Base-by-base conservation (phyloP, 2,797 vertebrate genomes). In the Hoplostethus atlanticus region DNA sequence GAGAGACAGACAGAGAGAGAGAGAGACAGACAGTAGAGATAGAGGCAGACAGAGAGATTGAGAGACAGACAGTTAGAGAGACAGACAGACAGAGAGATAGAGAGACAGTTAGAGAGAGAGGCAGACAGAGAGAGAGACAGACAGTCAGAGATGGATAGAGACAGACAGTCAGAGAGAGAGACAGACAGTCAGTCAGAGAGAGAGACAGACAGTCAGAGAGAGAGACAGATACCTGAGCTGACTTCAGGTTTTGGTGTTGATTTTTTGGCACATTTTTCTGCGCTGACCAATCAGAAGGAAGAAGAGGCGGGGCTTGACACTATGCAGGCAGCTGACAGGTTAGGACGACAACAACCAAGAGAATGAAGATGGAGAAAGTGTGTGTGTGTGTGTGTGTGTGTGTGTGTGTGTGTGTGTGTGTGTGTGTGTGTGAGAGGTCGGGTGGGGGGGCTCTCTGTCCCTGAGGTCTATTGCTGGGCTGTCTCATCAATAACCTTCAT, bases 401-500 rank as follows among this genome's bases (percentile, higher is more conserved):
- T 57, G 58, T 59, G 68, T 52, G 59, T 71, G 36, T 69, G 16
- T 52, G 21, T 47, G 25, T 25, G 66, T 52, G 68, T 51, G 57
- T 42, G 40, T 10, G 63, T 15, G 64, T 68, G 47, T 50, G 64
- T 73, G 15, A 56, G 34, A 21, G 46, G 66, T 46, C 21, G 46
- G 66, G 51, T 71, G 69, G 64, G 74, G 65, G 53, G 64, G 62
- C 47, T 62, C 57, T 61, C 50, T 47, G 25, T 66, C 73, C 58
- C 68, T 83, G 42, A 67, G 73, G 75, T 76, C 87, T 81, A 76
- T 86, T 84, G 79, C 81, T 78, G 77, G 51, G 81, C 73, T 85
- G 85, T 86, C 87, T 84, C 87, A 86, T 89, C 87, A 90, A 89
- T 89, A 87, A 89, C 77, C 66, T 71, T 77, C 71, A 59, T 80